Conservation (phyloP, 2,113 vertebrate genomes). For the Chauna torquata region DNA sequence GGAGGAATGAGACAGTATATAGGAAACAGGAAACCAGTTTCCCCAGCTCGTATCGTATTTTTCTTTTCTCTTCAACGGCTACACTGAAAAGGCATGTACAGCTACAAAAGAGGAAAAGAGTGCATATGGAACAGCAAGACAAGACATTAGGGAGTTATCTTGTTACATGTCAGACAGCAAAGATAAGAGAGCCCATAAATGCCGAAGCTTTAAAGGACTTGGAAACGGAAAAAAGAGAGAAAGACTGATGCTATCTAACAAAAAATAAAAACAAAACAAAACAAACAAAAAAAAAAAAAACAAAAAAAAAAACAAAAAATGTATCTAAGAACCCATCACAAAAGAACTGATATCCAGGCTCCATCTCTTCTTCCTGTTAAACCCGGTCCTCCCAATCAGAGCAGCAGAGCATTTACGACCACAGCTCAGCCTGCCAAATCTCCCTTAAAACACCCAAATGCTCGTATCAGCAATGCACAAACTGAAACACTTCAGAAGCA, state of each 20-base stretch:
- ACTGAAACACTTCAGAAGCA: conserved; percentile 7
- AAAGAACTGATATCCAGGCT: neutral
- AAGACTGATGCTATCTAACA: neutral
- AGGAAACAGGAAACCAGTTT: conserved; percentile 5
- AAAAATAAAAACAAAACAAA: neutral
- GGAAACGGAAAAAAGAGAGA: neutral
- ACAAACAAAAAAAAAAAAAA: neutral
- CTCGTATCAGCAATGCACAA: neutral
- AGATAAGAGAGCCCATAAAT: neutral
- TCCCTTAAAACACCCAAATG: neutral
- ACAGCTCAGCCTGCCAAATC: neutral
- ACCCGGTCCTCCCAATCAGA: neutral
- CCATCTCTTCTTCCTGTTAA: neutral
- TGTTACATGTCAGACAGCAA: neutral
- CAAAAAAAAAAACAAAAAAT: neutral
- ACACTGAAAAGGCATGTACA: neutral
- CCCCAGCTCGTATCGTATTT: neutral
- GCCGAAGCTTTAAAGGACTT: neutral
- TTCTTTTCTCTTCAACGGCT: neutral
- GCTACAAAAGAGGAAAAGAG: neutral
- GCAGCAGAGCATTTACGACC: neutral
- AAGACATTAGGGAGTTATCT: neutral
- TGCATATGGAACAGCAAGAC: neutral
- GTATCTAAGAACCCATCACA: neutral
- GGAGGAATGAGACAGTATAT: neutral